Base-by-base conservation (phyloP, 2,888 invertebrate species). In the Xestia rhomboidea region DNA sequence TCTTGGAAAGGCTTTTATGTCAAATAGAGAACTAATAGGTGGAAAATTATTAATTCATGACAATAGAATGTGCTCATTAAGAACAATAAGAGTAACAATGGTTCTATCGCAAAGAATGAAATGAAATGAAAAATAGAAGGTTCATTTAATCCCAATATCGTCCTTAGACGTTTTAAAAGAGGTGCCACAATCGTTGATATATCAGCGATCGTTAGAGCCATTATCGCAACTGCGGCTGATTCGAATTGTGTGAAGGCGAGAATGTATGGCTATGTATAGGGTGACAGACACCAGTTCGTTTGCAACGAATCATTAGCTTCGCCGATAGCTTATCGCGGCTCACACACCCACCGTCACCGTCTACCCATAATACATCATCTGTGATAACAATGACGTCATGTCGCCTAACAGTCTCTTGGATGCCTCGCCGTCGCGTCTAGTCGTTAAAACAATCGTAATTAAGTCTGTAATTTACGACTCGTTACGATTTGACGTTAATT, bases 381-480 rank as follows among this genome's bases (percentile, higher is more conserved):
- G 73, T 86, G 90, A 88, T 90, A 92, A 93, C 91, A 92, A 92
- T 93, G 92, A 92, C 92, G 91, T 90, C 90, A 90, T 88, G 89
- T 86, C 90, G 88, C 91, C 91, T 81, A 84, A 83, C 89, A 86
- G 90, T 91, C 93, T 92, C 91, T 88, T 64, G 69, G 72, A 81
- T 76, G 81, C 84, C 81, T 80, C 84, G 79, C 70, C 80, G 83
- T 77, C 87, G 83, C 90, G 86, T 89, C 90, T 89, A 92, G 90
- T 94, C 93, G 90, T 94, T 94, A 94, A 93, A 93, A 93, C 94
- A 94, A 93, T 93, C 89, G 92, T 93, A 93, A 94, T 94, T 93
- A 93, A 93, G 91, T 92, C 91, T 88, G 89, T 92, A 92, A 93
- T 93, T 93, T 93, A 94, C 92, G 93, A 91, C 89, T 92, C 89